phyloP scores from a whole-genome alignment of 2,113 vertebrate genomes.

The Poeciliopsis occidentalis region DNA sequence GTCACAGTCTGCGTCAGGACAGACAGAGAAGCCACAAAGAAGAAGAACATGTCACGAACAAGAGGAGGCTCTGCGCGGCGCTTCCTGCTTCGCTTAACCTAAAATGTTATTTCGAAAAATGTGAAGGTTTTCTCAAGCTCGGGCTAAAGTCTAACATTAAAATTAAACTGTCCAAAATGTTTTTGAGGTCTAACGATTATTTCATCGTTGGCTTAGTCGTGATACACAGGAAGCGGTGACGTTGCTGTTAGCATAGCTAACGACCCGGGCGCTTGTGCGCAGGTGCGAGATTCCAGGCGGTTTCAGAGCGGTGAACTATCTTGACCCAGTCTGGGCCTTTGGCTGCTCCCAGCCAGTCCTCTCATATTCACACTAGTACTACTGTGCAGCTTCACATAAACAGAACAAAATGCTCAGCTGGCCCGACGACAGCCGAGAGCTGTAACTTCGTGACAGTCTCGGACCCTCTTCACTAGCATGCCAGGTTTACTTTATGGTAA shows the following conservation, averaged over 20 bases:
- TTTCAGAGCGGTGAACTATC: constrained; percentile 14
- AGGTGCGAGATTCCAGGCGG: not conserved
- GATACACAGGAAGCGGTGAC: not conserved
- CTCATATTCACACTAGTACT: constrained; percentile 58
- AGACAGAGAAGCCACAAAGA: constrained; percentile 37
- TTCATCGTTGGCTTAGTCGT: not conserved
- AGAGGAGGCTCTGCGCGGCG: not conserved
- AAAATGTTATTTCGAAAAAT: not conserved
- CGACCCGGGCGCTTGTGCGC: not conserved
- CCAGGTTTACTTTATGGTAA: constrained; percentile 54
- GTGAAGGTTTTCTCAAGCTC: not conserved
- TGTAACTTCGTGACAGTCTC: constrained; percentile 28
- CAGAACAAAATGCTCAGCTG: constrained; percentile 62
- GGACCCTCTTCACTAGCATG: constrained; percentile 32
- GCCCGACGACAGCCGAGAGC: constrained; percentile 16
- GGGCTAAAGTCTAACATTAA: not conserved
- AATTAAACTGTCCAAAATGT: not conserved
- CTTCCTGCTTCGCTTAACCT: not conserved
- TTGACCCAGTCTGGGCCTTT: constrained; percentile 26
- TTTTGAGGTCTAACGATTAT: not conserved
- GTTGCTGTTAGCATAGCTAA: not conserved
- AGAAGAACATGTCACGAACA: not conserved
- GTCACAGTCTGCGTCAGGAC: constrained; percentile 68
- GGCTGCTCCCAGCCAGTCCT: constrained; percentile 47
- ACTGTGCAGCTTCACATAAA: constrained; percentile 54